These are phyloP conservation scores for Ammodytes dubius DNA, from an alignment of 2,113 vertebrate genomes.

Conservation along the genomic window DNA sequence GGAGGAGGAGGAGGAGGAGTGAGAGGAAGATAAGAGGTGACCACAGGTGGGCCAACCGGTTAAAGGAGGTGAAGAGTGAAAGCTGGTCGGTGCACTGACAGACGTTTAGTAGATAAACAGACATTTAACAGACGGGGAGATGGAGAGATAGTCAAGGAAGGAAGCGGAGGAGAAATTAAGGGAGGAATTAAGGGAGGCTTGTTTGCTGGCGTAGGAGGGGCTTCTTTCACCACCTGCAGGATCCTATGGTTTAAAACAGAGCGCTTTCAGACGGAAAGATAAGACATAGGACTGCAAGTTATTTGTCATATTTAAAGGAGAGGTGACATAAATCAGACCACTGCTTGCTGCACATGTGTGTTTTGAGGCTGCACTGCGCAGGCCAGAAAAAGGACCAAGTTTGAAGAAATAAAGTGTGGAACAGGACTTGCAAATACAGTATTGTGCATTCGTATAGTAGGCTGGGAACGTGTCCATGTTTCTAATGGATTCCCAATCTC, in stretches of 20 bases:
- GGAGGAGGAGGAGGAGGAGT: constrained; percentile 15
- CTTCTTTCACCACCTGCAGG: constrained; percentile 61
- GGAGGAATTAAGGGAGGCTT: constrained; percentile 53
- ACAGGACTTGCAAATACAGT: too few species aligned
- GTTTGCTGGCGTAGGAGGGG: constrained; percentile 43
- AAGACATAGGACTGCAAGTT: constrained; percentile 51
- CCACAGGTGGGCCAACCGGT: constrained; percentile 63
- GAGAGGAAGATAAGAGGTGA: constrained; percentile 24
- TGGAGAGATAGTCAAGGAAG: constrained; percentile 55
- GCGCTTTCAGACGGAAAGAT: constrained; percentile 55
- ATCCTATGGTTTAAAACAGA: constrained; percentile 40
- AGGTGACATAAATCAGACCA: constrained; percentile 64
- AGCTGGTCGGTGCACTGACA: constrained; percentile 44
- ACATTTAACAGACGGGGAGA: constrained; percentile 63
- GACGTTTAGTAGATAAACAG: constrained; percentile 59
- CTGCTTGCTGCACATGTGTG: constrained; percentile 26
- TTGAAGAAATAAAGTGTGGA: background rate
- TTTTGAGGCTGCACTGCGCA: constrained; percentile 22
- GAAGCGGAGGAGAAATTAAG: constrained; percentile 4
- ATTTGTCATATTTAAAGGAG: constrained; percentile 63
- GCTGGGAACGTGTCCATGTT: background rate
- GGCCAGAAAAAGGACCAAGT: background rate
- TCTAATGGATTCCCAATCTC: background rate
- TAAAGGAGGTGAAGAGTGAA: constrained; percentile 60
- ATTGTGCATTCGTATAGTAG: too few species aligned